phyloP scores from a whole-genome alignment of 2,888 invertebrate species.

The Nematopogon swammerdamellus region DNA sequence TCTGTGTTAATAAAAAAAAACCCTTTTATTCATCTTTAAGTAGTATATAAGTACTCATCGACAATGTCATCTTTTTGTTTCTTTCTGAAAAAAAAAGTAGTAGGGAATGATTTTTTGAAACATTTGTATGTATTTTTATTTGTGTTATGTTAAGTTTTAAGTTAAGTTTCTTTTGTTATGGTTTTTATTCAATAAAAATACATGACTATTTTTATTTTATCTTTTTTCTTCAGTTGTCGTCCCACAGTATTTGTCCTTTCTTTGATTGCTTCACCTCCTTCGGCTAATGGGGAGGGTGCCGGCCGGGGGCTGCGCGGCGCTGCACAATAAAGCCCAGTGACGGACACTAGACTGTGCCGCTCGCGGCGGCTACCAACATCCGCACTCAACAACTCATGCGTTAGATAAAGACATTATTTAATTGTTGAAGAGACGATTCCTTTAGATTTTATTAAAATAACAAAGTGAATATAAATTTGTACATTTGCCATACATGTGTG shows the following conservation, averaged over 20 bases:
- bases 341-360: neutral
- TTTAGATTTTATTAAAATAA: constrained; percentile 1
- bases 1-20: too few species aligned
- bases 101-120: too few species aligned
- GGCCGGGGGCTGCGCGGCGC: neutral
- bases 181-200: constrained; percentile 1
- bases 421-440: constrained; percentile 7
- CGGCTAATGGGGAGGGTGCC: neutral
- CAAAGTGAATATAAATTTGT: constrained; percentile 15
- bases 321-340: neutral
- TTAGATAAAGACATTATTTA: constrained; percentile 7
- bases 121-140: neutral
- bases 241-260: neutral
- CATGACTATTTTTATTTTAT: neutral
- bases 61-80: too few species aligned
- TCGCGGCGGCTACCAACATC: neutral
- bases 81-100: too few species aligned
- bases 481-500: constrained; percentile 49
- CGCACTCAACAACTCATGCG: constrained; percentile 1
- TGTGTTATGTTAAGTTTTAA: neutral
- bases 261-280: neutral
- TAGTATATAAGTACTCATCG: too few species aligned
- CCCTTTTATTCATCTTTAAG: too few species aligned
- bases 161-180: constrained; percentile 9
- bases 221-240: neutral